Evolutionary conservation across 2,113 vertebrate genomes (phyloP).

Genomic region (Gavia stellata): DNA sequence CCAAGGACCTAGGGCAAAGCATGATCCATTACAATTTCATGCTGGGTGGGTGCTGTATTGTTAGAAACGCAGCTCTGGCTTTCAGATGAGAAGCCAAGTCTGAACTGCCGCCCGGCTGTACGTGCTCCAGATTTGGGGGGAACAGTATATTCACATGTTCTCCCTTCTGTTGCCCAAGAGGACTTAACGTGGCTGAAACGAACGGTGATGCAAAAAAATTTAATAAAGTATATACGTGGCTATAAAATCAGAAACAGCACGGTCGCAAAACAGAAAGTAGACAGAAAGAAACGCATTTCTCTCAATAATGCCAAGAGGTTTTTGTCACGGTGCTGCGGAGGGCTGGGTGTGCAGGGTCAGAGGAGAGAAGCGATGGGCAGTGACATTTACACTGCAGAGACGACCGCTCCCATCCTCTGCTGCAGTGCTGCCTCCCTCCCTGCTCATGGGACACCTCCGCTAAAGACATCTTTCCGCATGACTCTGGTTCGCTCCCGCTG

Average conservation of each 20-base stretch:
- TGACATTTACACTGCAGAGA: not conserved
- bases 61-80: not conserved
- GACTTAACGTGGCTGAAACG: not conserved
- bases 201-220: not conserved
- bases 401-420: rapidly evolving
- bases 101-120: not conserved
- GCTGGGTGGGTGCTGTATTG: constrained; percentile 40
- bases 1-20: constrained; percentile 29
- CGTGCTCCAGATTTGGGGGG: not conserved
- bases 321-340: rapidly evolving
- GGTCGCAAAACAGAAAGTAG: not conserved
- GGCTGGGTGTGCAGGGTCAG: not conserved
- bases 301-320: not conserved
- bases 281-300: not conserved
- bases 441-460: not conserved
- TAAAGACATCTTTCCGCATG: not conserved
- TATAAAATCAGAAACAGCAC: not conserved
- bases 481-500: not conserved
- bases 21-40: constrained; percentile 26
- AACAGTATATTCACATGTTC: not conserved
- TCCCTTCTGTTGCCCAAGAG: not conserved
- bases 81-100: constrained; percentile 18
- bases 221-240: not conserved
- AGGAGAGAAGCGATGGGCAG: not conserved
- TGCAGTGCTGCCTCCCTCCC: not conserved